Conservation (phyloP, 2,888 invertebrate species). For the Choristoneura rosaceana region DNA sequence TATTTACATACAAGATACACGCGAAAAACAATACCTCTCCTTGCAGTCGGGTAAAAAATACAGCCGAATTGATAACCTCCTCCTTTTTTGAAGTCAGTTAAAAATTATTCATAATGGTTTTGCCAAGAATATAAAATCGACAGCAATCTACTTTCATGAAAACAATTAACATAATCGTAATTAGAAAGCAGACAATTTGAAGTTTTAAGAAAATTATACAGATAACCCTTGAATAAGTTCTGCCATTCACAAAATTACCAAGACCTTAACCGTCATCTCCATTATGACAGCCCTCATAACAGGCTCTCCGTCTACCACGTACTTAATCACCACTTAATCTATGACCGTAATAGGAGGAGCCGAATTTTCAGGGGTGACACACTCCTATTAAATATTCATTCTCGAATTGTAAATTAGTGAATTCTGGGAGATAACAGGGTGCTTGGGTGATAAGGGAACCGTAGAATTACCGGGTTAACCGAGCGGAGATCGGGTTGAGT, state of each 20-base stretch:
- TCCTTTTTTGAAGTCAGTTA: too few species aligned
- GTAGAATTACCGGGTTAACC: slow-evolving; percentile 34
- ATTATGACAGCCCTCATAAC: not conserved
- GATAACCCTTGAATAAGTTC: not conserved
- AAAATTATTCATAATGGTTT: too few species aligned
- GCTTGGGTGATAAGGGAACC: slow-evolving; percentile 36
- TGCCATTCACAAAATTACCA: not conserved
- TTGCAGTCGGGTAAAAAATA: too few species aligned
- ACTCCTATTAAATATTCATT: slow-evolving; percentile 78
- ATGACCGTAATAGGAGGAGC: slow-evolving; percentile 52
- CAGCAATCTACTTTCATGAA: too few species aligned
- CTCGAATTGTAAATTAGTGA: slow-evolving; percentile 78
- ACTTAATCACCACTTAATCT: slow-evolving; percentile 35
- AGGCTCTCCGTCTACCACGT: slow-evolving; percentile 13
- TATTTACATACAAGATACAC: too few species aligned
- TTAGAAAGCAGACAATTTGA: not conserved
- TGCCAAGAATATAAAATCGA: too few species aligned
- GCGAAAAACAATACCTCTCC: too few species aligned
- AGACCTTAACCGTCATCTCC: not conserved
- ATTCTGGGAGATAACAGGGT: slow-evolving; percentile 66
- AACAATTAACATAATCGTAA: not conserved
- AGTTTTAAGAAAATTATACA: not conserved
- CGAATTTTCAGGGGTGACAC: slow-evolving; percentile 77
- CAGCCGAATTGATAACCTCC: too few species aligned
- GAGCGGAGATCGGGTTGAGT: slow-evolving; percentile 23